Conservation (phyloP, 2,113 vertebrate species). For the Lepus timidus region DNA sequence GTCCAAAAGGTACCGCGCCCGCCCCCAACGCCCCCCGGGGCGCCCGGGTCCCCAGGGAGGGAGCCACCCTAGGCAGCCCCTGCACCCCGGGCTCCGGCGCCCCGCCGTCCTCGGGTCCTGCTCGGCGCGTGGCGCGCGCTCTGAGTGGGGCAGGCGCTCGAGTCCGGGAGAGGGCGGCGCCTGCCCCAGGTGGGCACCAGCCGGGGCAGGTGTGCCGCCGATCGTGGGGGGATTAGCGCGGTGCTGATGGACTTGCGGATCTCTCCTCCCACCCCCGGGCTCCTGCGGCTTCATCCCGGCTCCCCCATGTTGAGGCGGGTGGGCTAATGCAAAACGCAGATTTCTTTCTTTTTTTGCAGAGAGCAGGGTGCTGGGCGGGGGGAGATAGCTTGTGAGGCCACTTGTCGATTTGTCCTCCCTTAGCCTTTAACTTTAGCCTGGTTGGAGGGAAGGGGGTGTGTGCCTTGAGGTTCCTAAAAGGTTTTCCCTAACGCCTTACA, state of each 20-base stretch:
- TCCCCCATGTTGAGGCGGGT: neutral
- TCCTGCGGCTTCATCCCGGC: neutral
- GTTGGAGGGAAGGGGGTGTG: slow-evolving; percentile 23
- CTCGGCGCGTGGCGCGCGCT: neutral
- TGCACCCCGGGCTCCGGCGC: neutral
- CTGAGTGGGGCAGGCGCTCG: neutral
- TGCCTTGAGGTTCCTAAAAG: neutral
- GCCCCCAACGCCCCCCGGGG: neutral
- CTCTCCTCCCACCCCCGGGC: neutral
- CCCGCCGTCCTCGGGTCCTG: neutral
- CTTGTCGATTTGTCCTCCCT: neutral
- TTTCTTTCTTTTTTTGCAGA: neutral
- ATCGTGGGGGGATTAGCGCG: neutral
- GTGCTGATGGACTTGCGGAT: neutral
- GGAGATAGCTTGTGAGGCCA: neutral
- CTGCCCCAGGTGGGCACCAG: slow-evolving; percentile 57
- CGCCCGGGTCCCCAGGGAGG: neutral
- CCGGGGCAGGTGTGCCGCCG: slow-evolving; percentile 43
- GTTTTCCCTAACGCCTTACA: neutral
- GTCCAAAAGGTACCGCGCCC: slow-evolving; percentile 92
- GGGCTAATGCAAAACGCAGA: neutral
- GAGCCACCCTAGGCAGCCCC: neutral
- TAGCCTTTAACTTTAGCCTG: neutral
- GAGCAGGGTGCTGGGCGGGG: neutral
- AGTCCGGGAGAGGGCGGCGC: slow-evolving; percentile 22